These are phyloP conservation scores for Drosophila setosimentum DNA, from an alignment of 2,888 invertebrate genomes.

Conservation along the genomic window DNA sequence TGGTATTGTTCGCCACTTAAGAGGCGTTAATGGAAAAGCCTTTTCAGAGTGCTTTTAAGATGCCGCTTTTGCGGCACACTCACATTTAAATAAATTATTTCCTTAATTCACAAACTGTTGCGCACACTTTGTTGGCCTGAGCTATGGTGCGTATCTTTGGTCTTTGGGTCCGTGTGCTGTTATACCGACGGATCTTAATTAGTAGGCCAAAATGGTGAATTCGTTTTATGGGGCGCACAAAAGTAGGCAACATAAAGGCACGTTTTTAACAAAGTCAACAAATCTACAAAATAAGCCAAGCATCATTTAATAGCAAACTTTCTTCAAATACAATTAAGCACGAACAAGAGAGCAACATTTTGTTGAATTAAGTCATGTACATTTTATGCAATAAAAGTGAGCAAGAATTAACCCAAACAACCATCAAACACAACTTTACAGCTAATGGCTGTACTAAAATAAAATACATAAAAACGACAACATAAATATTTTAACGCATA, in stretches of 20 bases:
- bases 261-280: conserved; percentile 21
- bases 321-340: not conserved
- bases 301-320: not conserved
- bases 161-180: not conserved
- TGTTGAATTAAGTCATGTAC: conserved; percentile 13
- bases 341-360: conserved; percentile 15
- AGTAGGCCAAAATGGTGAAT: conserved; percentile 8
- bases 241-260: conserved; percentile 47
- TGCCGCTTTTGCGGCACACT: not conserved
- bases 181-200: conserved; percentile 12
- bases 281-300: conserved; percentile 1
- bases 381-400: conserved; percentile 1
- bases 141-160: not conserved
- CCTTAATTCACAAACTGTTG: conserved; percentile 32
- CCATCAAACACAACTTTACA: not conserved
- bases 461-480: not conserved
- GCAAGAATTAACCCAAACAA: not conserved
- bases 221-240: conserved; percentile 34
- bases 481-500: not conserved
- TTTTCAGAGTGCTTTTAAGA: not conserved
- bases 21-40: conserved; percentile 1
- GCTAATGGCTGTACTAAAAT: not conserved
- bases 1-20: not conserved
- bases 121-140: conserved; percentile 4
- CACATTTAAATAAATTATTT: conserved; percentile 21